A percentile compares a stretch with the other conserved stretches of the same genome.
Conservation (phyloP, 2,113 vertebrate genomes). For the Mirounga angustirostris region DNA sequence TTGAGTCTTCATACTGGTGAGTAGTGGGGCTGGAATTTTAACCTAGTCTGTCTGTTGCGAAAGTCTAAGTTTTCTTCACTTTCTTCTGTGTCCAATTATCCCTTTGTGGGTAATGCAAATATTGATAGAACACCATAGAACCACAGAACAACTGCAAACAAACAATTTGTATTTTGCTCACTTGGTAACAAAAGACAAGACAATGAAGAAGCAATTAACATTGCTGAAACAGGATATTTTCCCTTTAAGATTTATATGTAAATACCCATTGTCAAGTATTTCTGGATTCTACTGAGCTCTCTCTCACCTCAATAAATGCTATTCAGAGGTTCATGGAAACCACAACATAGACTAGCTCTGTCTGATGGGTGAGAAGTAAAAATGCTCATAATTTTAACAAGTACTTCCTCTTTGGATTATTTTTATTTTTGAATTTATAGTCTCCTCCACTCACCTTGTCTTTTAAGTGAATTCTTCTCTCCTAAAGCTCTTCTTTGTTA, state of each 20-base stretch:
- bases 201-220: slow-evolving; percentile 60
- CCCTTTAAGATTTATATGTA: slow-evolving; percentile 65
- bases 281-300: not conserved
- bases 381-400: not conserved
- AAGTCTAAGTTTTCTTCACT: not conserved
- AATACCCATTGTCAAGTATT: slow-evolving; percentile 50
- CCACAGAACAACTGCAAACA: slow-evolving; percentile 43
- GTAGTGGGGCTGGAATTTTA: not conserved
- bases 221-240: slow-evolving; percentile 62
- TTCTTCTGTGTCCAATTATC: slow-evolving; percentile 34
- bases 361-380: not conserved
- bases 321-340: not conserved
- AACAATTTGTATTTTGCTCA: slow-evolving; percentile 66
- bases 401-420: not conserved
- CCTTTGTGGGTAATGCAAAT: slow-evolving; percentile 30
- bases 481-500: not conserved
- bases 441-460: not conserved
- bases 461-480: not conserved
- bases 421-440: not conserved
- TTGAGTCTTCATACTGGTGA: not conserved
- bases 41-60: not conserved
- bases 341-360: not conserved
- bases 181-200: slow-evolving; percentile 71
- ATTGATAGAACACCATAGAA: slow-evolving; percentile 35
- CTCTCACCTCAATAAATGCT: slow-evolving; percentile 24